phyloP scores from a whole-genome alignment of 2,797 vertebrate species.

The Hyperoplus lanceolatus region DNA sequence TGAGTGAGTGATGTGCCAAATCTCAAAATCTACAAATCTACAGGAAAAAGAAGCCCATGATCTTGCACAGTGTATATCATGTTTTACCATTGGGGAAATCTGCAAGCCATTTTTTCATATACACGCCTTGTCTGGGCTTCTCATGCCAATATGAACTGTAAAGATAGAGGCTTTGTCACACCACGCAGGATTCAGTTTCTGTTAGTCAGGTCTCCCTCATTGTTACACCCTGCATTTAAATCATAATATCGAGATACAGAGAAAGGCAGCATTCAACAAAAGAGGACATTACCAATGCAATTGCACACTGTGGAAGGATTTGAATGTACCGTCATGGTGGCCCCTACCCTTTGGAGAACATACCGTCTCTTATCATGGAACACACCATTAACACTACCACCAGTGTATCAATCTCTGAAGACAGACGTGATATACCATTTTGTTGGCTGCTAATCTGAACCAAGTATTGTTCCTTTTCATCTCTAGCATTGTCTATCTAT shows the following conservation, averaged over 20 bases:
- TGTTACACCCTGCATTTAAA: slow-evolving; percentile 16
- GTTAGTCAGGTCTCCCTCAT: slow-evolving; percentile 5
- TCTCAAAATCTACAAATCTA: slow-evolving; percentile 17
- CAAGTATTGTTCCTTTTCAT: neutral
- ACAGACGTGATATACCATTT: neutral
- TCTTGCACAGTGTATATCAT: neutral
- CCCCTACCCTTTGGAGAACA: slow-evolving; percentile 2
- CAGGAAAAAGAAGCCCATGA: neutral
- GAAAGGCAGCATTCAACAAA: no score
- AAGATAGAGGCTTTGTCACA: neutral
- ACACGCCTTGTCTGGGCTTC: neutral
- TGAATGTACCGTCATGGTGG: slow-evolving; percentile 19
- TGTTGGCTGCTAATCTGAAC: neutral
- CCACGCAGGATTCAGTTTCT: neutral
- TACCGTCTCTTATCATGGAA: neutral
- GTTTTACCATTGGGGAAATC: neutral
- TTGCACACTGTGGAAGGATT: neutral
- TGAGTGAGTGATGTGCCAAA: slow-evolving; percentile 40
- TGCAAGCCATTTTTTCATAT: neutral
- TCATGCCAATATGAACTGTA: slow-evolving; percentile 4
- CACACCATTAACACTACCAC: neutral
- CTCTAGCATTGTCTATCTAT: neutral
- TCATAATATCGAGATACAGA: no score
- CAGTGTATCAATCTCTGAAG: neutral
- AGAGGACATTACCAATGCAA: no score